Conservation (phyloP, 2,888 invertebrate genomes). For the Sussaba pulchella region DNA sequence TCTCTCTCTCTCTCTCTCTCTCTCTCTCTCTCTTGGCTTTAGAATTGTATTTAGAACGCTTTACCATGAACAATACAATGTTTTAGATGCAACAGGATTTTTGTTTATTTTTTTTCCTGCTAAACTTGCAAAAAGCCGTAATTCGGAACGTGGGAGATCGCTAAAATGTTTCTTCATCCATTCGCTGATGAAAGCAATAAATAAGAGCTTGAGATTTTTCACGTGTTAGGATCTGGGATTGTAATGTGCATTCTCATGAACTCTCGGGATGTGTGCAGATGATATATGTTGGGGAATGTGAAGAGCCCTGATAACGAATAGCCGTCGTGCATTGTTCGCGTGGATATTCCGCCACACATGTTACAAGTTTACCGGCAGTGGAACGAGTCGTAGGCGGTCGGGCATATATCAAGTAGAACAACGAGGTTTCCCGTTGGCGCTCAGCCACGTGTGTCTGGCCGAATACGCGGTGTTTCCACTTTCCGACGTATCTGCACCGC, state of each 20-base stretch:
- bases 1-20: no score
- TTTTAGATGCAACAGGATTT: not conserved
- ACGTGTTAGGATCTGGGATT: no score
- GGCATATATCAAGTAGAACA: conserved; percentile 56
- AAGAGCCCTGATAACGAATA: conserved; percentile 46
- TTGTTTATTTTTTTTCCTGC: no score
- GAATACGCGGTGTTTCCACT: conserved; percentile 39
- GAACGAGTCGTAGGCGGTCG: conserved; percentile 52
- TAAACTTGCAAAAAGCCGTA: no score
- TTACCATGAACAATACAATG: no score
- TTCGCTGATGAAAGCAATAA: not conserved
- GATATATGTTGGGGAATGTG: not conserved
- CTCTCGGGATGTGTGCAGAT: not conserved
- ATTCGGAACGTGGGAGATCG: not conserved
- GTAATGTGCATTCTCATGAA: not conserved
- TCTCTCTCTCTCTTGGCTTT: not conserved
- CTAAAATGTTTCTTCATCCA: not conserved
- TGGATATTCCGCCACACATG: conserved; percentile 47
- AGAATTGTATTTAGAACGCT: no score
- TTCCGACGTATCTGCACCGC: not conserved
- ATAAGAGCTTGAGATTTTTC: not conserved
- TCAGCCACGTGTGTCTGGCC: conserved; percentile 49
- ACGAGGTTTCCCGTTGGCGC: conserved; percentile 40
- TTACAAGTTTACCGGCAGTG: conserved; percentile 55
- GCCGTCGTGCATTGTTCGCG: conserved; percentile 48